Base-by-base conservation (phyloP, 2,113 vertebrate species). In the Cygnus buccinator region DNA sequence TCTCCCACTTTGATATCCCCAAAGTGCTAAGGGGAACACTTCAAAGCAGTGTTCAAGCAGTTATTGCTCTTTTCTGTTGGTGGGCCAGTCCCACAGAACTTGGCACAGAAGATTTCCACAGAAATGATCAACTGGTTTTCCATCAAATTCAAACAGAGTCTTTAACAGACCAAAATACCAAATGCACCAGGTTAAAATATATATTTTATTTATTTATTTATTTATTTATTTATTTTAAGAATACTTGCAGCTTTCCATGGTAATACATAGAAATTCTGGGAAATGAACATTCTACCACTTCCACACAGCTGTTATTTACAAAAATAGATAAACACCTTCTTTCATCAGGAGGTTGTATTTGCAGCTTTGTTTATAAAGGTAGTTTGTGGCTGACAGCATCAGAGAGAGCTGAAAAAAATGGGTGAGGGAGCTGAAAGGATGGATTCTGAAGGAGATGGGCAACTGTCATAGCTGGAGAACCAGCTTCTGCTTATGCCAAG, bases 291-390 rank as follows among this genome's bases (percentile, higher is more conserved):
- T 90, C 66, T 41, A 78, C 43, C 18, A 84, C 52, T n/a, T 93
- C 21, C 23, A 84, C 70, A 87, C 92, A 96, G 80, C 77, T 93
- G 88, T 94, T 95, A 94, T 95, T 96, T 97, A 94, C 76, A 83
- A 92, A 96, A 93, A n/a, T 46, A 88, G 59, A 67, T 74, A 88
- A 95, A 92, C 68, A 93, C 83, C 37, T 92, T 94, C 62, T 72
- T 92, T 93, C 83, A 61, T 4, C 68, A 57, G 50, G 57, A 93
- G 61, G 31, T 14, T 92, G 43, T 28, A 75, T 92, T 86, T 90
- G 44, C 76, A 88, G 63, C 68, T 92, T 93, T 91, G 89, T 95
- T 86, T 96, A 72, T 93, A 83, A 88, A 77, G 5, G 37, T 61
- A 59, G 39, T 62, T 84, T 89, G 31, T 86, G 54, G 52, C 70